Evolutionary conservation across 2,113 vertebrate genomes (phyloP).

Genomic region (Ammodytes marinus): DNA sequence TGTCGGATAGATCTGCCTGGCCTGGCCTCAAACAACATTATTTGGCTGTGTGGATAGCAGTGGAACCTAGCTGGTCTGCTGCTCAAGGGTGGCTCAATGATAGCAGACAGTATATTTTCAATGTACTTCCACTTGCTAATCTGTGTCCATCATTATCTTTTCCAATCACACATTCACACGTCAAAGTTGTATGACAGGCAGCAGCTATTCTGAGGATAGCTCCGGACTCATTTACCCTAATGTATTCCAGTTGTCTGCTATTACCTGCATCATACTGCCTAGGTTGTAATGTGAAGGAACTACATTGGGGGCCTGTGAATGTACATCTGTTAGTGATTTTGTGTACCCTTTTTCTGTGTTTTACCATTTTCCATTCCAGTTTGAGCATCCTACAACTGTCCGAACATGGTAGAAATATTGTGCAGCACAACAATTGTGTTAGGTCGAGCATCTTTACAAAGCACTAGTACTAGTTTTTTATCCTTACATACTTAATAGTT

Average conservation of each 20-base stretch:
- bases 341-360: conserved; percentile 39
- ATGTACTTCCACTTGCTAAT: not conserved
- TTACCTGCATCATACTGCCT: conserved; percentile 42
- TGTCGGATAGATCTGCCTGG: conserved; percentile 19
- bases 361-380: conserved; percentile 68
- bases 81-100: conserved; percentile 33
- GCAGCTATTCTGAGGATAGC: not conserved
- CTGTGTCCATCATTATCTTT: not conserved
- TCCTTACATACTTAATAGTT: not conserved
- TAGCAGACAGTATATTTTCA: not conserved
- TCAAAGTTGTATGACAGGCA: not conserved
- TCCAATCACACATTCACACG: not conserved
- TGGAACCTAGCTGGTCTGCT: conserved; percentile 4
- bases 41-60: conserved; percentile 5
- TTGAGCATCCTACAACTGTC: conserved; percentile 45
- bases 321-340: conserved; percentile 79
- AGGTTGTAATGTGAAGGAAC: conserved; percentile 52
- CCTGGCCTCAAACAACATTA: not conserved
- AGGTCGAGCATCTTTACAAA: not conserved
- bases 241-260: conserved; percentile 38
- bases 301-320: conserved; percentile 25
- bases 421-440: conserved; percentile 7
- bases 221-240: not conserved
- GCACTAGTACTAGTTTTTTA: not conserved
- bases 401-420: conserved; percentile 9